Base-by-base conservation (phyloP, 2,888 invertebrate species). In the Cephus spinipes region DNA sequence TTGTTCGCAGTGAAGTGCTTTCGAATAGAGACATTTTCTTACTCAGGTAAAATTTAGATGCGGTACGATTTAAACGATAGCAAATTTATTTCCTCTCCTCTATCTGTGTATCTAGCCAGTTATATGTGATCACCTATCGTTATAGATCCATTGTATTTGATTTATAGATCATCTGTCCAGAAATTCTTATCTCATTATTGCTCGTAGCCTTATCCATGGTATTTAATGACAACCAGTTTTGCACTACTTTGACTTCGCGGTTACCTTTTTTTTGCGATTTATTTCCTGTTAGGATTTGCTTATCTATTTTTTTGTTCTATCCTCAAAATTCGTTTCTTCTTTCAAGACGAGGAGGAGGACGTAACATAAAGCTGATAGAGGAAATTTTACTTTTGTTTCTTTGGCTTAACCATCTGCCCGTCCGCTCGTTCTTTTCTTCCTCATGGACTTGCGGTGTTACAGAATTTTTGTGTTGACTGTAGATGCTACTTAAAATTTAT, bases 1-100 rank as follows among this genome's bases (percentile, higher is more conserved):
- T 77, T 78, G 78, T 81, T 79, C 73, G 73, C 77, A 36, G 77
- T 55, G 35, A 68, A 76, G 11, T 80, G 80, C 79, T 80, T 81
- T 82, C 76, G 80, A 15, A 75, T 77, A 74, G 76, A 83, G 73
- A 69, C 75, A 74, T 74, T 32, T 74, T 74, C 74, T 32, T 74
- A 74, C 74, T 74, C 74, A 74, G 74, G 74, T 74, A 9, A 74
- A 74, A 40, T 40, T 55, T 74, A 74, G 74, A 74, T 34, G 74
- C 74, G 35, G 74, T 74, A n/a, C 30, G 74, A 30, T 32, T 40
- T 12, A 32, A 74, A 35, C 71, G 71, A 32, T 32, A 71, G 33
- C 31, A 33, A 71, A 71, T 71, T 71, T 71, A 31, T 71, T 71
- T 71, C 71, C 71, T 71, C 71, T 31, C 69, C 69, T 69, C 71